Evolutionary conservation across 2,797 vertebrate genomes (phyloP), one percentile per base, ranked within the genome.

Genomic region (Pantherophis alleghaniensis): DNA sequence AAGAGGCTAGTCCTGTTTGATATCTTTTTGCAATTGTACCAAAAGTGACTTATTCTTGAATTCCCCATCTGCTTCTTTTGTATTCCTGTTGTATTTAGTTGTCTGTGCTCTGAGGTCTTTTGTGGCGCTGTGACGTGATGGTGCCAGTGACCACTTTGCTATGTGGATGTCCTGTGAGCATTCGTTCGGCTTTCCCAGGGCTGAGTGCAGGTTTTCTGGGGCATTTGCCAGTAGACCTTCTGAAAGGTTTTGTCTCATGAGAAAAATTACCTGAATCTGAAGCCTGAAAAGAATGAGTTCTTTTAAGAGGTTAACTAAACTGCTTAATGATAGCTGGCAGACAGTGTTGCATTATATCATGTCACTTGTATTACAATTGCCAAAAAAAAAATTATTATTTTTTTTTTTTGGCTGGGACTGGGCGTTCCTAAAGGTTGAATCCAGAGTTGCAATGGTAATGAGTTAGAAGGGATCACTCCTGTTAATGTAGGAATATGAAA

Each of bases 11-110:
- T 97, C 96, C 97, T 98, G 98, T 99, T 99, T 99, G 98, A 99
- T 98, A 98, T 98, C 98, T 98, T 98, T 99, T 99, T 99, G 98
- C 99, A 98, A 98, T 98, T 98, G 99, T 99, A 99, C 99, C 99
- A 97, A 99, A 99, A 99, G 99, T 99, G 99, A 99, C 99, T 99
- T 99, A 99, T 98, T 98, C 98, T 98, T 98, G 98, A 98, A 98
- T 74, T 95, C 96, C 96, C 94, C 92, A 93, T 95, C 95, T 86
- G 97, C 97, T 97, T 96, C 97, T 69, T 94, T 96, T 24, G 51
- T 95, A 95, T 96, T 95, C 95, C 96, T 96, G 95, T 93, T 14
- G 95, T 97, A 98, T 98, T 98, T 98, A 98, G 98, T 98, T 95
- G 98, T 98, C 97, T 97, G 98, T 98, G 98, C 98, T 97, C 96